These are phyloP conservation scores for Rhinoraja longicauda DNA, from an alignment of 2,797 vertebrate species.

Conservation along the genomic window DNA sequence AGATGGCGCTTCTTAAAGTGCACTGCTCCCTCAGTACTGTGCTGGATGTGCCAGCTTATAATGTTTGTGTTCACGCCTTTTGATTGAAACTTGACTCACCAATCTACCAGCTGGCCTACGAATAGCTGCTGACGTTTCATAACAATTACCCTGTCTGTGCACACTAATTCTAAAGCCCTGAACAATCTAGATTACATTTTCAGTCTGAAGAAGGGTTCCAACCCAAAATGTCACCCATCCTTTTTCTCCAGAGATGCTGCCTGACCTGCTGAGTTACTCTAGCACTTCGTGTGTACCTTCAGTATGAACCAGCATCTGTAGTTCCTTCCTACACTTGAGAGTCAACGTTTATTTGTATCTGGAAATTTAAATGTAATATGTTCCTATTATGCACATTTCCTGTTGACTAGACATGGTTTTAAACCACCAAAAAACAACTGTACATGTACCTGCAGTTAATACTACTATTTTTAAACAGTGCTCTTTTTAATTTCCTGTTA, in stretches of 20 bases:
- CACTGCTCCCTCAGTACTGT: too few species aligned
- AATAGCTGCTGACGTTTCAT: slow-evolving; percentile 2
- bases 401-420: background rate
- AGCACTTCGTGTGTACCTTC: too few species aligned
- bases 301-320: too few species aligned
- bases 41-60: too few species aligned
- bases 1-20: too few species aligned
- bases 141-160: background rate
- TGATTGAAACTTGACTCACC: too few species aligned
- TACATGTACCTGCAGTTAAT: background rate
- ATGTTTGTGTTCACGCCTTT: too few species aligned
- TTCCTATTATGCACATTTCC: slow-evolving; percentile 24
- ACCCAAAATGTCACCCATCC: too few species aligned
- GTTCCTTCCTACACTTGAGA: background rate
- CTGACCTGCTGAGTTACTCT: too few species aligned
- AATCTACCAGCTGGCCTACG: too few species aligned
- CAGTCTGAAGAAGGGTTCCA: background rate
- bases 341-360: background rate
- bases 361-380: background rate
- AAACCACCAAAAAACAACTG: background rate
- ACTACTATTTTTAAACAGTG: background rate
- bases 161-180: background rate
- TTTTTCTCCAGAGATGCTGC: too few species aligned
- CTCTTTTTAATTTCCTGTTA: background rate
- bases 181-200: background rate